phyloP scores from a whole-genome alignment of 2,888 invertebrate genomes.

The Chrysolina haemoptera region DNA sequence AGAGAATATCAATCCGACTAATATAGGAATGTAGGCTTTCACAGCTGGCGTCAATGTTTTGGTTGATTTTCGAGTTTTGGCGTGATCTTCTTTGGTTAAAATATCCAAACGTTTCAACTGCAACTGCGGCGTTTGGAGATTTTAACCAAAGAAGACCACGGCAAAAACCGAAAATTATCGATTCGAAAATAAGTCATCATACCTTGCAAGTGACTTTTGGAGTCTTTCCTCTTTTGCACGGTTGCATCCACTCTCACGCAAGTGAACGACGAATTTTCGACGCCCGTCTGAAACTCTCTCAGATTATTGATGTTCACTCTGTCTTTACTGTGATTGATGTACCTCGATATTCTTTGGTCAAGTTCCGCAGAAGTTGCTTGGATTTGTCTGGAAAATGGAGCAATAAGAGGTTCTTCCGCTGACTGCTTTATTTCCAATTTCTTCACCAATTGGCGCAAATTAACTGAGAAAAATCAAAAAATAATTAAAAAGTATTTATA shows the following conservation, averaged over 20 bases:
- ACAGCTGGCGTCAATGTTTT: too few relatives aligned
- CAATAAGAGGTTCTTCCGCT: slow-evolving; percentile 61
- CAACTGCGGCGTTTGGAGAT: too few relatives aligned
- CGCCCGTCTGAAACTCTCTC: slow-evolving; percentile 78
- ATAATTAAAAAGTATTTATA: neutral
- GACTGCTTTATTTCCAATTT: slow-evolving; percentile 56
- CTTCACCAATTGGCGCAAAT: neutral
- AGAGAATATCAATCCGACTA: too few relatives aligned
- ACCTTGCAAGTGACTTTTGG: slow-evolving; percentile 88
- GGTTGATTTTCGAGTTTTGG: too few relatives aligned
- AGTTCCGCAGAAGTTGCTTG: slow-evolving; percentile 78
- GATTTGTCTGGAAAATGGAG: slow-evolving; percentile 78
- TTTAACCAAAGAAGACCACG: too few relatives aligned
- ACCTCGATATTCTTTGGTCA: slow-evolving; percentile 80
- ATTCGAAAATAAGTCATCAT: neutral
- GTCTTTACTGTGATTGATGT: slow-evolving; percentile 82
- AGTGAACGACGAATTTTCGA: slow-evolving; percentile 71
- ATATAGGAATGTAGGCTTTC: too few relatives aligned
- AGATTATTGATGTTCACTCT: slow-evolving; percentile 83
- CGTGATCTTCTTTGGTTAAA: too few relatives aligned
- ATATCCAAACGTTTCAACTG: too few relatives aligned
- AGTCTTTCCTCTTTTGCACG: slow-evolving; percentile 80
- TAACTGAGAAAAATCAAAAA: neutral
- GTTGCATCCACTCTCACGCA: slow-evolving; percentile 86
- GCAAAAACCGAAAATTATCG: too few relatives aligned